Evolutionary conservation across 2,113 vertebrate genomes (phyloP).

Genomic region (Laticauda colubrina): DNA sequence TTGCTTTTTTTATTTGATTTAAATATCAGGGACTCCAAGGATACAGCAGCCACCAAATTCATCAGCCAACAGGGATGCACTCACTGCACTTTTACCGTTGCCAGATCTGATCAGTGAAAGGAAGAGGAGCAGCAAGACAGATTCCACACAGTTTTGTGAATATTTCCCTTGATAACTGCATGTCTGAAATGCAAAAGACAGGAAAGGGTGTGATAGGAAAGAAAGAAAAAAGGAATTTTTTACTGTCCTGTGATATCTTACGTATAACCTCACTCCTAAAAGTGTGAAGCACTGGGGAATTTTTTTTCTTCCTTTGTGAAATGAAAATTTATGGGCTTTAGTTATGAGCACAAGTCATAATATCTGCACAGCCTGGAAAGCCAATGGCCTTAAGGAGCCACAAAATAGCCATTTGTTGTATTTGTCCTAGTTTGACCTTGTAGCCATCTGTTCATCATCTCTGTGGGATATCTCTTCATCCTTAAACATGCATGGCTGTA

Average conservation of each 20-base stretch:
- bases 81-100: constrained; percentile 11
- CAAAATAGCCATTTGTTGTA: background rate
- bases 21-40: background rate
- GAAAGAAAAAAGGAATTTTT: background rate
- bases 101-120: background rate
- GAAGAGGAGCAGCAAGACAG: background rate
- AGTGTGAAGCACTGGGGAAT: background rate
- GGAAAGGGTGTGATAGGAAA: background rate
- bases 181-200: background rate
- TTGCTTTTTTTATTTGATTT: constrained; percentile 18
- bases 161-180: constrained; percentile 11
- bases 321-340: background rate
- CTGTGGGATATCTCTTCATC: constrained; percentile 7
- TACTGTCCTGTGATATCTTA: background rate
- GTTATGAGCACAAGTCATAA: background rate
- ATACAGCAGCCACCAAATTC: background rate
- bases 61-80: background rate
- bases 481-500: background rate
- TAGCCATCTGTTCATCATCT: constrained; percentile 1
- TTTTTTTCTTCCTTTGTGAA: background rate
- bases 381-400: background rate
- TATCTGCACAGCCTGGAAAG: constrained; percentile 9
- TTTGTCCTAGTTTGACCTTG: constrained; percentile 18
- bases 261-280: background rate
- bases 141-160: background rate